Conservation (phyloP, 2,113 vertebrate species). For the Python bivittatus region DNA sequence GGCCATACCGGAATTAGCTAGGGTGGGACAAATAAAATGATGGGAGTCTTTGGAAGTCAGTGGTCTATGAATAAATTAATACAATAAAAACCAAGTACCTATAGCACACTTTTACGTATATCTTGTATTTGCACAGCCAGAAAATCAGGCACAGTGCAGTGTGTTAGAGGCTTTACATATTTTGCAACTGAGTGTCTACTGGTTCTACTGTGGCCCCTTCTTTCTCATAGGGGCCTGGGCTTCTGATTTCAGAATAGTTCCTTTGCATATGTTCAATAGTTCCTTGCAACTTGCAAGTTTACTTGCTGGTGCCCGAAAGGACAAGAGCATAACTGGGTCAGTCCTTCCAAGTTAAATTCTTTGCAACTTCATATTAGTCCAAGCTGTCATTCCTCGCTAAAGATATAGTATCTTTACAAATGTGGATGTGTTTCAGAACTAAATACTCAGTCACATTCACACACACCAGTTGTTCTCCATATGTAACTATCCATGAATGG, state of each 20-base stretch:
- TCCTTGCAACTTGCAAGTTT: slow-evolving; percentile 52
- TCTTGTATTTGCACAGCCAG: slow-evolving; percentile 12
- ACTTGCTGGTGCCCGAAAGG: slow-evolving; percentile 58
- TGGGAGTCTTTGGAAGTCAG: background rate
- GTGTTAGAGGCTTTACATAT: slow-evolving; percentile 44
- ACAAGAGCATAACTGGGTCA: slow-evolving; percentile 46
- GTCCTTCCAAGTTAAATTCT: slow-evolving; percentile 54
- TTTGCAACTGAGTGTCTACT: slow-evolving; percentile 44
- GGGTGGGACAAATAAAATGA: background rate
- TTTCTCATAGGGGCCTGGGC: slow-evolving; percentile 22
- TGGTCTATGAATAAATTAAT: background rate
- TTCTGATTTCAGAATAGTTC: slow-evolving; percentile 34
- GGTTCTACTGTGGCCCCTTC: slow-evolving; percentile 6
- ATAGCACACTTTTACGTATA: slow-evolving; percentile 30
- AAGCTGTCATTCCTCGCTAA: slow-evolving; percentile 47
- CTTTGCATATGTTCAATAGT: slow-evolving; percentile 32
- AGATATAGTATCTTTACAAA: slow-evolving; percentile 26
- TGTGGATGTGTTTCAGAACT: slow-evolving; percentile 41
- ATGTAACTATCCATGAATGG: background rate
- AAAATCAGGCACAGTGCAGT: slow-evolving; percentile 35
- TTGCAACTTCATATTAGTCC: slow-evolving; percentile 48
- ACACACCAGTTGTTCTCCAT: background rate
- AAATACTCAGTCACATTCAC: background rate
- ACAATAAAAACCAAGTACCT: background rate
- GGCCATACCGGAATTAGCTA: background rate